These are phyloP conservation scores for Andrena trimmerana DNA, from an alignment of 2,888 invertebrate species.

Conservation along the genomic window DNA sequence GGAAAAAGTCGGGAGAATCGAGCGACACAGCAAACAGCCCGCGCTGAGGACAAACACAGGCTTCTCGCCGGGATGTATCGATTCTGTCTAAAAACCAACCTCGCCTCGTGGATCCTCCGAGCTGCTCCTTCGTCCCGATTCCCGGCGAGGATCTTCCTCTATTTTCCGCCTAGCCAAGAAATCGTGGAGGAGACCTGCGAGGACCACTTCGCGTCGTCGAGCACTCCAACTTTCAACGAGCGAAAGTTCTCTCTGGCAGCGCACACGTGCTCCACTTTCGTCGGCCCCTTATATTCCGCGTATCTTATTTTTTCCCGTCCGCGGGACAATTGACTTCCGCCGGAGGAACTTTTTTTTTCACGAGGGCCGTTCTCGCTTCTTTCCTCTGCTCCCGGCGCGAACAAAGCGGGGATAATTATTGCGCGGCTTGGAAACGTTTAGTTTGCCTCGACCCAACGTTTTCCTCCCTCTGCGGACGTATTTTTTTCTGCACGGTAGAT, in stretches of 20 bases:
- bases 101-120: neutral
- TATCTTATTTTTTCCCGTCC: conserved; percentile 32
- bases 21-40: neutral
- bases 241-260: conserved; percentile 31
- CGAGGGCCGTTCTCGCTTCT: conserved; percentile 4
- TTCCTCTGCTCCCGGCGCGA: neutral
- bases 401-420: conserved; percentile 49
- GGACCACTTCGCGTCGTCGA: conserved; percentile 34
- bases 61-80: neutral
- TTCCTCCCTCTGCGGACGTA: no score
- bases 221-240: conserved; percentile 41
- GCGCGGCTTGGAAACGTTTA: conserved; percentile 45
- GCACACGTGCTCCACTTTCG: conserved; percentile 46
- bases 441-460: neutral
- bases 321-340: conserved; percentile 52
- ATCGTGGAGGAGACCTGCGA: conserved; percentile 1
- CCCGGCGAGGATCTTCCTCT: neutral
- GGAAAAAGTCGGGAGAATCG: neutral
- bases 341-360: conserved; percentile 15
- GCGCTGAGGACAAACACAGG: neutral
- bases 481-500: neutral
- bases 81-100: neutral
- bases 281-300: conserved; percentile 10
- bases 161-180: neutral
- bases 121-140: neutral